Percentiles rank a stretch among this genome's conserved stretches.
Evolutionary conservation across 1,140 invertebrate species (phyloP).

Genomic region (Zaprionus ornatus): DNA sequence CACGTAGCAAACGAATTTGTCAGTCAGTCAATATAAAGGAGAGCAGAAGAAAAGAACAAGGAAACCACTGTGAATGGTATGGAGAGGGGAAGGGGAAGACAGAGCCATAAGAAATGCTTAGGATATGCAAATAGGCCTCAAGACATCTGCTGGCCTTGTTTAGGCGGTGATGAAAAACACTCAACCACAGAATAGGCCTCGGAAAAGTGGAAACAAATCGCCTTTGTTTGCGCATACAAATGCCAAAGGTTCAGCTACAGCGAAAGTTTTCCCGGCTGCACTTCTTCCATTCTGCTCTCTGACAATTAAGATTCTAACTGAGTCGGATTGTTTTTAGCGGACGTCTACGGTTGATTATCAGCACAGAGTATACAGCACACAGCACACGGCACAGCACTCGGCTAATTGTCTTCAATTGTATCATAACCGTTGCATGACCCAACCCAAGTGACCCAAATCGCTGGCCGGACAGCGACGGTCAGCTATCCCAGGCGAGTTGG

Average conservation of each 20-base stretch:
- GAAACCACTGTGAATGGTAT: neutral
- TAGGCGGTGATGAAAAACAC: neutral
- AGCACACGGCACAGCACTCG: slow-evolving; percentile 35
- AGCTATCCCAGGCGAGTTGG: slow-evolving; percentile 35
- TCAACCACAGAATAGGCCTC: neutral
- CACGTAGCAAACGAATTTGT: slow-evolving; percentile 68
- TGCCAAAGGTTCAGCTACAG: slow-evolving; percentile 28
- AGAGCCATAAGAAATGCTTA: slow-evolving; percentile 25
- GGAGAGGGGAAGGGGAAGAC: neutral
- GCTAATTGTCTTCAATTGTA: slow-evolving; percentile 78
- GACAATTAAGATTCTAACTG: slow-evolving; percentile 32
- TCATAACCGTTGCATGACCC: slow-evolving; percentile 79
- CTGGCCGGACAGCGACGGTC: slow-evolving; percentile 51
- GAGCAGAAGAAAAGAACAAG: neutral
- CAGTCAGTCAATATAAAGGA: slow-evolving; percentile 37
- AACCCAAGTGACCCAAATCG: slow-evolving; percentile 73
- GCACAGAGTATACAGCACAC: slow-evolving; percentile 7
- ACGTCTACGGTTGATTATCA: slow-evolving; percentile 36
- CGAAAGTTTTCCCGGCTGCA: slow-evolving; percentile 32
- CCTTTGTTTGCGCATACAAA: slow-evolving; percentile 23
- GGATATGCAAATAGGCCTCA: slow-evolving; percentile 38
- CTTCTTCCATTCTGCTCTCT: neutral
- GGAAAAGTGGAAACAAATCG: slow-evolving; percentile 21
- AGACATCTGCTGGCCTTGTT: slow-evolving; percentile 8
- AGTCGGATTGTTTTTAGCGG: slow-evolving; percentile 36